Conservation (phyloP, 2,797 vertebrate genomes). For the Allobates femoralis region DNA sequence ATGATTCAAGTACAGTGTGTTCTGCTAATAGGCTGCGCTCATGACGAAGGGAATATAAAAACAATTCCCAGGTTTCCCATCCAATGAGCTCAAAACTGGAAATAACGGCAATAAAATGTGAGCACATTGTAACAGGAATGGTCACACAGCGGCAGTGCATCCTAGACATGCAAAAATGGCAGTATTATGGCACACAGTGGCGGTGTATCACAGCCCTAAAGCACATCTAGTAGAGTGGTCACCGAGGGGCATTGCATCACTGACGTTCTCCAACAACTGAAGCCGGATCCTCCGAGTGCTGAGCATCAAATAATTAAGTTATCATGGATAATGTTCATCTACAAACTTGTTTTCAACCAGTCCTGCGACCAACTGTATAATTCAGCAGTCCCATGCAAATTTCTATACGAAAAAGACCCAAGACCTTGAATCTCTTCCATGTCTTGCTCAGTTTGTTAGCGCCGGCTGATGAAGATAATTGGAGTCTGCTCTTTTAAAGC, state of each 20-base stretch:
- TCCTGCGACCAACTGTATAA: too few relatives aligned
- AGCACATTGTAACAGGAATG: conserved; percentile 30
- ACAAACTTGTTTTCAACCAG: neutral
- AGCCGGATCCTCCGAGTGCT: neutral
- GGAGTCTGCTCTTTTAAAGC: too few relatives aligned
- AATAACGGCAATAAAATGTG: conserved; percentile 46
- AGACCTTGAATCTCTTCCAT: too few relatives aligned
- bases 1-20: conserved; percentile 43
- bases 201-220: conserved; percentile 8
- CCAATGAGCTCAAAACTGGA: neutral
- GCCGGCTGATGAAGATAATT: too few relatives aligned
- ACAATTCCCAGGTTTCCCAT: conserved; percentile 47
- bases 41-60: conserved; percentile 37
- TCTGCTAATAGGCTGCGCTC: conserved; percentile 38
- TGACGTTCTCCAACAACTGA: neutral
- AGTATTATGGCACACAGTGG: conserved; percentile 4
- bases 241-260: conserved; percentile 21
- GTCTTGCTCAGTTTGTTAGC: too few relatives aligned
- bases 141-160: conserved; percentile 40
- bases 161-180: conserved; percentile 23
- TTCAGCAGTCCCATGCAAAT: too few relatives aligned
- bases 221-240: neutral
- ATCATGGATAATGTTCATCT: neutral
- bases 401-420: too few relatives aligned
- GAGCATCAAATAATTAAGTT: neutral